These are phyloP conservation scores for Drosophila navojoa DNA, from an alignment of 1,140 invertebrate genomes.

Conservation along the genomic window DNA sequence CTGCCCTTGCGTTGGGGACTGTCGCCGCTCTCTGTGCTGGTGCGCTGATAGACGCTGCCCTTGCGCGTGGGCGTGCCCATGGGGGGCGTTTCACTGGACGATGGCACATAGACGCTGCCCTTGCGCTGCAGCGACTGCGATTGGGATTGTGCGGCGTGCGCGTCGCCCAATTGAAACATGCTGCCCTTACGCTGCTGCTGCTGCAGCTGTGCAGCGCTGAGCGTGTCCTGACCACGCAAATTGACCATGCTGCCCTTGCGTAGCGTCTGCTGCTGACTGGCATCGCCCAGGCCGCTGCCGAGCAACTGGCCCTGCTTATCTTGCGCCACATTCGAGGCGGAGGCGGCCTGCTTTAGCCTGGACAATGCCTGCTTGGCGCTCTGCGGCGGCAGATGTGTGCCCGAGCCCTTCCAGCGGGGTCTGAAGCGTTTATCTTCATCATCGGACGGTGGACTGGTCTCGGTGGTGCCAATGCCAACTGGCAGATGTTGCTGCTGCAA, in stretches of 20 bases:
- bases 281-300: slow-evolving; percentile 38
- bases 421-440: slow-evolving; percentile 75
- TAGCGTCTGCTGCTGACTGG: slow-evolving; percentile 39
- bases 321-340: slow-evolving; percentile 74
- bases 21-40: slow-evolving; percentile 29
- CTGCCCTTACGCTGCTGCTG: slow-evolving; percentile 61
- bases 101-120: slow-evolving; percentile 70
- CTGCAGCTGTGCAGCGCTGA: slow-evolving; percentile 29
- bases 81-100: slow-evolving; percentile 48
- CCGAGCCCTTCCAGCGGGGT: slow-evolving; percentile 82
- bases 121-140: slow-evolving; percentile 52
- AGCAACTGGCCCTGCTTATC: slow-evolving; percentile 59
- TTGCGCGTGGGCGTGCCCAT: slow-evolving; percentile 71
- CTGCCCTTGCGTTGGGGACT: slow-evolving; percentile 68
- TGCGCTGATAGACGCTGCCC: slow-evolving; percentile 68
- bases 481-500: slow-evolving; percentile 55
- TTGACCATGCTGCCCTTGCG: slow-evolving; percentile 68
- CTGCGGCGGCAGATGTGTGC: slow-evolving; percentile 79
- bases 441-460: slow-evolving; percentile 84
- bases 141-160: slow-evolving; percentile 50
- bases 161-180: slow-evolving; percentile 66
- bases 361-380: slow-evolving; percentile 77
- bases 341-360: slow-evolving; percentile 75
- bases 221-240: slow-evolving; percentile 45
- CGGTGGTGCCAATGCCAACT: slow-evolving; percentile 74